Conservation (phyloP, 2,888 invertebrate genomes). For the Heliconius cydno region DNA sequence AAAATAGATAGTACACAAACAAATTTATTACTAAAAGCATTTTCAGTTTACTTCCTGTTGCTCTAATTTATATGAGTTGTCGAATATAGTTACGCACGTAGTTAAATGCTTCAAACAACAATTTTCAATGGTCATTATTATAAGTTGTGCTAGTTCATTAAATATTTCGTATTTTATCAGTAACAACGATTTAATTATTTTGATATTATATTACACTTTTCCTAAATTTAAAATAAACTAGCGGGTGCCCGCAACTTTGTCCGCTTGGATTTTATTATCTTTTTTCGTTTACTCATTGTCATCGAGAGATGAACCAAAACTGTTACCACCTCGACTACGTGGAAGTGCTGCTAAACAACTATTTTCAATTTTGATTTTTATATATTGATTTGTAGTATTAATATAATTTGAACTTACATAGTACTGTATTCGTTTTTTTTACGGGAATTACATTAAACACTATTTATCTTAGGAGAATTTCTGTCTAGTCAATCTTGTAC, state of each 20-base stretch:
- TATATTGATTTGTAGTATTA: too few species aligned
- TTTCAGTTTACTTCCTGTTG: conserved; percentile 15
- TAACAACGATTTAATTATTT: not conserved
- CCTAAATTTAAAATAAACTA: not conserved
- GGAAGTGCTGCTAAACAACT: not conserved
- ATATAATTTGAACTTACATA: too few species aligned
- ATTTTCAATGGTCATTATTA: conserved; percentile 20
- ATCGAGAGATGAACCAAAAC: too few species aligned
- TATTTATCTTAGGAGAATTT: too few species aligned
- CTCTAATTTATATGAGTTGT: conserved; percentile 15
- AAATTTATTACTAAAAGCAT: not conserved
- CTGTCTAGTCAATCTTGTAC: too few species aligned
- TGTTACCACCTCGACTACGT: too few species aligned
- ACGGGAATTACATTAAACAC: too few species aligned
- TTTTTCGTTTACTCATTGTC: not conserved
- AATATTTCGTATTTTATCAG: not conserved
- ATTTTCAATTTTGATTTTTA: not conserved
- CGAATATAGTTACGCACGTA: conserved; percentile 10
- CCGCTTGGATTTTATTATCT: not conserved
- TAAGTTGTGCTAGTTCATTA: conserved; percentile 5
- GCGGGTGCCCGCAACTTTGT: too few species aligned
- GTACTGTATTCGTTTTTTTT: too few species aligned
- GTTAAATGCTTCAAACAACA: conserved; percentile 17
- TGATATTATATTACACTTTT: not conserved
- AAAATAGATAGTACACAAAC: not conserved